phyloP scores from a whole-genome alignment of 1,140 invertebrate genomes.

The Caligus rogercresseyi region DNA sequence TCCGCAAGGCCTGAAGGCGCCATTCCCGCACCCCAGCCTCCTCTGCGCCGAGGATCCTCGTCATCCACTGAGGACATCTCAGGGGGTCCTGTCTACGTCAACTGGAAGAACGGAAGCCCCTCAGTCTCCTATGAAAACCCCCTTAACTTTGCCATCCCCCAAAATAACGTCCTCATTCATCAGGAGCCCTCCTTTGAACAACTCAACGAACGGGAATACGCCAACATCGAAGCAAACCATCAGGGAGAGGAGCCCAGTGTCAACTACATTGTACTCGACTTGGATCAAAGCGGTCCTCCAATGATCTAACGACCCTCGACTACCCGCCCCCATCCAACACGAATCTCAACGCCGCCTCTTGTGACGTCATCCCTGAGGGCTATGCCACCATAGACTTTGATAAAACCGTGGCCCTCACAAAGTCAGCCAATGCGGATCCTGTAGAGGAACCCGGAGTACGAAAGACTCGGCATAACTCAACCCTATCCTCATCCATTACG shows the following conservation, averaged over 20 bases:
- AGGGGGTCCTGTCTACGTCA: neutral
- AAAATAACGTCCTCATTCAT: conserved; percentile 29
- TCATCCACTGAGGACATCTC: conserved; percentile 25
- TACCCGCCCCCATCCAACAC: conserved; percentile 26
- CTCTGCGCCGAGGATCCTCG: conserved; percentile 27
- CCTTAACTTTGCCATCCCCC: conserved; percentile 18
- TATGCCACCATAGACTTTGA: conserved; percentile 88
- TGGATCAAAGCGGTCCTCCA: conserved; percentile 33
- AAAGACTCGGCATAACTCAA: conserved; percentile 33
- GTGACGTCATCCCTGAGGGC: conserved; percentile 38
- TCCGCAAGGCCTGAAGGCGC: neutral
- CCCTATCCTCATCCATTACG: conserved; percentile 25
- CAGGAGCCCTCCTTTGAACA: conserved; percentile 43
- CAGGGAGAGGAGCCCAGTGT: conserved; percentile 30
- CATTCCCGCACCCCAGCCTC: conserved; percentile 19
- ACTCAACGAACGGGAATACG: conserved; percentile 37
- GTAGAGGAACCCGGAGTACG: conserved; percentile 28
- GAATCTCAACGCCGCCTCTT: conserved; percentile 22
- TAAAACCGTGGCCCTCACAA: conserved; percentile 59
- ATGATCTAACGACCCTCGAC: conserved; percentile 27
- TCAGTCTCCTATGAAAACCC: neutral
- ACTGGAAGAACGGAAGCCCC: neutral
- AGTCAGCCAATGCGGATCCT: conserved; percentile 24
- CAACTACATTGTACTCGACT: conserved; percentile 56
- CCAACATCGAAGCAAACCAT: conserved; percentile 28